Evolutionary conservation across 2,113 vertebrate genomes (phyloP).

Genomic region (Melanerpes aurifrons): DNA sequence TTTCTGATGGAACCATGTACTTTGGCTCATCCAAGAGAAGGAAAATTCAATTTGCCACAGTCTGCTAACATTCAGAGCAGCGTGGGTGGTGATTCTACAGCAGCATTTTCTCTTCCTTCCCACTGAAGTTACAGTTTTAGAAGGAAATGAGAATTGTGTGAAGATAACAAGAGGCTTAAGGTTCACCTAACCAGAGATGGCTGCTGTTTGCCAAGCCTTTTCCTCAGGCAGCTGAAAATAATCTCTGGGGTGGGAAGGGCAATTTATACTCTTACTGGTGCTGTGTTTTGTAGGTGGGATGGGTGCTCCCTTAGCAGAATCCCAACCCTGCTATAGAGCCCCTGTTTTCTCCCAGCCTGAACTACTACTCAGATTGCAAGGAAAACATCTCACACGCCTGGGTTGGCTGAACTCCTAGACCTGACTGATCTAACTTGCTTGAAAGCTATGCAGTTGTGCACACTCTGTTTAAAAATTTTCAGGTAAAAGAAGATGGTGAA

Average conservation of each 20-base stretch:
- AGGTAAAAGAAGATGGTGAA: conserved; percentile 63
- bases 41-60: background rate
- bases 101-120: conserved; percentile 35
- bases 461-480: conserved; percentile 67
- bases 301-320: conserved; percentile 30
- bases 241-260: background rate
- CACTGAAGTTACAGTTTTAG: conserved; percentile 1
- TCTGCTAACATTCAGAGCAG: background rate
- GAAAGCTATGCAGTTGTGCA: conserved; percentile 64
- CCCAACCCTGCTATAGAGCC: conserved; percentile 25
- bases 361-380: conserved; percentile 17
- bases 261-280: background rate
- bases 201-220: background rate
- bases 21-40: background rate
- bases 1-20: background rate
- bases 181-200: background rate
- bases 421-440: conserved; percentile 60
- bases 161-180: background rate
- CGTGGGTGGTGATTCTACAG: background rate
- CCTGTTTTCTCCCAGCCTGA: conserved; percentile 47
- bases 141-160: conserved; percentile 14
- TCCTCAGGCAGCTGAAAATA: background rate
- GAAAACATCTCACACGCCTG: background rate
- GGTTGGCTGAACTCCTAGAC: conserved; percentile 29
- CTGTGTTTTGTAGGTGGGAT: conserved; percentile 9